Conservation (phyloP, 1,140 invertebrate genomes). For the Drosophila bifasciata region DNA sequence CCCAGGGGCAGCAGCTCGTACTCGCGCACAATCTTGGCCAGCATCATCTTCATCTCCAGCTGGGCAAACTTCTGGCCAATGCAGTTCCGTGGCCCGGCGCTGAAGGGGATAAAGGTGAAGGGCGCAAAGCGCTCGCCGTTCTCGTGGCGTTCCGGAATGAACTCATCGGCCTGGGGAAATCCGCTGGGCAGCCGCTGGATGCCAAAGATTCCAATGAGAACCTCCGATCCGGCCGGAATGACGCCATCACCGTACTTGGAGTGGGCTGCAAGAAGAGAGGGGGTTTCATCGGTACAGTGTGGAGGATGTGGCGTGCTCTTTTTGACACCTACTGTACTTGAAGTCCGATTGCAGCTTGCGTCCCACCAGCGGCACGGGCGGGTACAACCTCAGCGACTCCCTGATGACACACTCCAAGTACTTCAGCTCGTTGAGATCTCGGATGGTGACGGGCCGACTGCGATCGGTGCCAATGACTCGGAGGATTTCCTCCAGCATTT, state of each 20-base stretch:
- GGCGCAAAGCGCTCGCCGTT: constrained; percentile 78
- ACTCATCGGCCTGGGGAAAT: constrained; percentile 74
- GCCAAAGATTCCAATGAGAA: constrained; percentile 62
- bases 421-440: constrained; percentile 86
- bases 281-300: too few species aligned
- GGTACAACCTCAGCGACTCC: constrained; percentile 88
- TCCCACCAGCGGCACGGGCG: constrained; percentile 86
- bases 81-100: constrained; percentile 89
- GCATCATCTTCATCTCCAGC: constrained; percentile 76
- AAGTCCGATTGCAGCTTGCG: constrained; percentile 88
- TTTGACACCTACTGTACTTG: constrained; percentile 61
- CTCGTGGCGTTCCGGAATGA: constrained; percentile 88
- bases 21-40: constrained; percentile 73
- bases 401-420: constrained; percentile 90
- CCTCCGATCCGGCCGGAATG: constrained; percentile 64
- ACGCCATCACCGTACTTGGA: constrained; percentile 41
- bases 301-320: too few species aligned
- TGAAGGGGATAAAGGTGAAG: constrained; percentile 88
- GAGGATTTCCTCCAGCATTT: constrained; percentile 73
- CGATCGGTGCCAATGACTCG: constrained; percentile 84
- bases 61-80: constrained; percentile 85
- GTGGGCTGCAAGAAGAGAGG: constrained; percentile 40
- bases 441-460: constrained; percentile 80
- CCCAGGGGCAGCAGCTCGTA: constrained; percentile 84
- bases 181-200: constrained; percentile 45